Conservation (phyloP, 2,888 invertebrate genomes). For the Parasteatoda lunata region DNA sequence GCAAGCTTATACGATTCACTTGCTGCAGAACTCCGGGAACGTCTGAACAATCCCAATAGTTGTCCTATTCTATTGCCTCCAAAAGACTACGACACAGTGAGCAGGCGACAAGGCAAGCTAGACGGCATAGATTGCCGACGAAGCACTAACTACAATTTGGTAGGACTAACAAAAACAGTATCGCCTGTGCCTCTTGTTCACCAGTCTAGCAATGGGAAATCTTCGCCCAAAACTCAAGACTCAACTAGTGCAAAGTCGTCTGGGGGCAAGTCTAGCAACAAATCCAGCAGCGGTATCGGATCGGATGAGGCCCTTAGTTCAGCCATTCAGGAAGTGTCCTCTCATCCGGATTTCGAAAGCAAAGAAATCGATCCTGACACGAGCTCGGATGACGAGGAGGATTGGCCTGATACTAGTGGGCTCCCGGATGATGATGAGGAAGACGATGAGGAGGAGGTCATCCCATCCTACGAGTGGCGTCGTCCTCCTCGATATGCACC, state of each 20-base stretch:
- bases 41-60: conserved; percentile 77
- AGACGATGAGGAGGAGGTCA: conserved; percentile 51
- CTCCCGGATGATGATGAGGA: conserved; percentile 49
- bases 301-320: conserved; percentile 69
- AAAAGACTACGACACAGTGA: conserved; percentile 94
- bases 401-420: conserved; percentile 49
- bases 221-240: conserved; percentile 48
- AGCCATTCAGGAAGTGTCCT: conserved; percentile 68
- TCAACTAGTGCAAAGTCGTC: conserved; percentile 61
- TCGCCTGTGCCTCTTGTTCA: conserved; percentile 30
- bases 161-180: conserved; percentile 60
- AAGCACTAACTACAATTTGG: conserved; percentile 68
- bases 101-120: conserved; percentile 84
- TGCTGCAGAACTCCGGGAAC: conserved; percentile 90
- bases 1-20: conserved; percentile 91
- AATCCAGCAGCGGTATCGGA: conserved; percentile 68
- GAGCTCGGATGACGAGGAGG: conserved; percentile 68
- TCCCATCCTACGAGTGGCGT: conserved; percentile 62
- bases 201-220: conserved; percentile 36
- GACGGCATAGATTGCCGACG: conserved; percentile 81
- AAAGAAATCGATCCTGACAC: conserved; percentile 69
- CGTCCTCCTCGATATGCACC: conserved; percentile 40
- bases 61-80: conserved; percentile 90
- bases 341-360: conserved; percentile 68
- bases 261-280: conserved; percentile 63